A percentile compares a stretch with the other conserved stretches of the same genome.
These are phyloP conservation scores for Drosophila elegans DNA, from an alignment of 1,140 invertebrate species.

Conservation along the genomic window DNA sequence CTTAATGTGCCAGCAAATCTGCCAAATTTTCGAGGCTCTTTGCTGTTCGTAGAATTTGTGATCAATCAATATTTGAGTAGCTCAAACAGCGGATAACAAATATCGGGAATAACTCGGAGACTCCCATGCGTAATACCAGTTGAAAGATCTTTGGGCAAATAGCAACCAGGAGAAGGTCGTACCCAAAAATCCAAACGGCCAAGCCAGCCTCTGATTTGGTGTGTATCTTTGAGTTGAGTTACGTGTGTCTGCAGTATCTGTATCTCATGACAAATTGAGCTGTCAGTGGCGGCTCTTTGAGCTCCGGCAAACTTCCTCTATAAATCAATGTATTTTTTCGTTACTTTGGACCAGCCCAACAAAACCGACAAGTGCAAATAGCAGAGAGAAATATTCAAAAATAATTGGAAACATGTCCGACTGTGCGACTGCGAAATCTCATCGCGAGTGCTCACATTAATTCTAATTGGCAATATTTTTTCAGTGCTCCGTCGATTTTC, in stretches of 20 bases:
- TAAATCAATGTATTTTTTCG: slow-evolving; percentile 52
- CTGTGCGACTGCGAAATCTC: slow-evolving; percentile 24
- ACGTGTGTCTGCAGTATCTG: slow-evolving; percentile 25
- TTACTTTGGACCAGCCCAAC: slow-evolving; percentile 22
- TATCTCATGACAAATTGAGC: slow-evolving; percentile 72
- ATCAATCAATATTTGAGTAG: slow-evolving; percentile 55
- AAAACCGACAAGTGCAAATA: slow-evolving; percentile 45
- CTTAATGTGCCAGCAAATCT: slow-evolving; percentile 8
- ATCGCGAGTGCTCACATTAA: slow-evolving; percentile 64
- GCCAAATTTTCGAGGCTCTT: slow-evolving; percentile 7
- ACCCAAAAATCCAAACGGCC: not conserved
- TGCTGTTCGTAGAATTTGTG: slow-evolving; percentile 49
- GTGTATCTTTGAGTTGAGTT: slow-evolving; percentile 37
- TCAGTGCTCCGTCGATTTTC: slow-evolving; percentile 34
- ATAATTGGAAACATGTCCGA: slow-evolving; percentile 53
- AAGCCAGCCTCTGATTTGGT: not conserved
- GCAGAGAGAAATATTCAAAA: slow-evolving; percentile 45
- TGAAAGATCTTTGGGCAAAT: slow-evolving; percentile 48
- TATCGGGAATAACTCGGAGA: slow-evolving; percentile 18
- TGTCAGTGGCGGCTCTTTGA: slow-evolving; percentile 69
- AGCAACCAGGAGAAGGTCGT: slow-evolving; percentile 46
- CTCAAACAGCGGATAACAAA: slow-evolving; percentile 35
- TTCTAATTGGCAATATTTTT: slow-evolving; percentile 73
- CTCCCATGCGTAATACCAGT: slow-evolving; percentile 72
- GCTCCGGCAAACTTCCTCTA: slow-evolving; percentile 52